phyloP scores from a whole-genome alignment of 2,797 vertebrate species.

The Crossoptilon crossoptilon region DNA sequence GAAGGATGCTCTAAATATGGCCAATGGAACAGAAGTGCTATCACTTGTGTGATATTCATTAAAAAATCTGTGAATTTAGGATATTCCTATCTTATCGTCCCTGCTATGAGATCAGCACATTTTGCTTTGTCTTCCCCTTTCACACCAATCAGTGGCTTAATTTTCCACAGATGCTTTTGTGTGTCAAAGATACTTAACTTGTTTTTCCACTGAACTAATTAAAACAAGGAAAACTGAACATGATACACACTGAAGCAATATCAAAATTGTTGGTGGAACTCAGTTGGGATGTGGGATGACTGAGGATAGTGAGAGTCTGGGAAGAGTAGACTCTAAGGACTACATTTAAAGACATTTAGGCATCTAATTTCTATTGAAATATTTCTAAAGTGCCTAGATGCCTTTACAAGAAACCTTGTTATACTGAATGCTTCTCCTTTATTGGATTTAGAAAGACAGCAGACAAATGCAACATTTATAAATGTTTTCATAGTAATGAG shows the following conservation, averaged over 20 bases:
- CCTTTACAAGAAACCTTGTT: not conserved
- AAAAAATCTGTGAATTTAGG: slow-evolving; percentile 65
- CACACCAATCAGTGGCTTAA: slow-evolving; percentile 48
- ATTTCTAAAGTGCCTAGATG: not conserved
- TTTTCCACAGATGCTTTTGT: not conserved
- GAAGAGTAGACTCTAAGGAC: not conserved
- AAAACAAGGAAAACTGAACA: not conserved
- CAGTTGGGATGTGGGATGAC: not conserved
- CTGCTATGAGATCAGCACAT: slow-evolving; percentile 10
- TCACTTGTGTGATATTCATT: slow-evolving; percentile 31
- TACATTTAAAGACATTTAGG: not conserved
- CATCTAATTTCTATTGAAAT: not conserved
- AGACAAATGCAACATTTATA: not conserved
- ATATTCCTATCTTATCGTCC: not conserved
- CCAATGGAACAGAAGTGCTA: slow-evolving; percentile 1
- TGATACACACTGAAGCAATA: not conserved
- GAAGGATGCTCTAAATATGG: slow-evolving; percentile 40
- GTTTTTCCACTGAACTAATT: not conserved
- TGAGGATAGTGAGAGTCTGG: not conserved
- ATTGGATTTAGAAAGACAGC: not conserved
- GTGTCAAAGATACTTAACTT: not conserved
- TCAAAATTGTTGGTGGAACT: not conserved
- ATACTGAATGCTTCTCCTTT: not conserved
- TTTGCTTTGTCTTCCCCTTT: not conserved
- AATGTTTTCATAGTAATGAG: not conserved